These are phyloP conservation scores for Oxytorus armatus DNA, from an alignment of 2,888 invertebrate species.

Conservation along the genomic window DNA sequence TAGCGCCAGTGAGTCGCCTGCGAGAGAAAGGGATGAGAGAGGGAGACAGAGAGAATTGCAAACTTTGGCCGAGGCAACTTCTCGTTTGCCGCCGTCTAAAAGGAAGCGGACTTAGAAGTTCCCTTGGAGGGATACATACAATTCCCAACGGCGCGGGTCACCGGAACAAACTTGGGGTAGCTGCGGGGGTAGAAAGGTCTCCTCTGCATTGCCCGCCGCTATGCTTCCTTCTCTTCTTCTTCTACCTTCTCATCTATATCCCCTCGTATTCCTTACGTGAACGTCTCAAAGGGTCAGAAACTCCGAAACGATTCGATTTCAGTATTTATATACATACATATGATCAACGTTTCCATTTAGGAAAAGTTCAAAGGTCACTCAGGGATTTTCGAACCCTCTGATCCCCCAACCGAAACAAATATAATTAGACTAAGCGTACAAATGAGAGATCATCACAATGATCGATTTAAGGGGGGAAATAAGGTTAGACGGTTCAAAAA, in stretches of 20 bases:
- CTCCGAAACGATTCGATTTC: constrained; percentile 6
- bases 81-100: constrained; percentile 43
- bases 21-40: constrained; percentile 31
- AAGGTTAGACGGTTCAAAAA: too few species aligned
- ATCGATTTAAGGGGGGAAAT: background rate
- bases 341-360: background rate
- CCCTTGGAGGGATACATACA: constrained; percentile 33
- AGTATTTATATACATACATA: background rate
- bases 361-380: background rate
- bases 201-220: constrained; percentile 12
- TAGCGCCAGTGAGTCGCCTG: constrained; percentile 49
- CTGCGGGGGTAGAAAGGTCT: constrained; percentile 23
- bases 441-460: background rate
- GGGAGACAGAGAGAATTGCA: constrained; percentile 32
- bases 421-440: background rate
- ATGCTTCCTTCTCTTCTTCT: background rate
- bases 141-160: constrained; percentile 54
- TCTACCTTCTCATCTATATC: background rate
- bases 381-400: background rate
- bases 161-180: constrained; percentile 59
- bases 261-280: background rate
- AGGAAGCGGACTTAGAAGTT: constrained; percentile 52
- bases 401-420: background rate
- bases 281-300: constrained; percentile 33
- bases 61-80: constrained; percentile 62